Evolutionary conservation across 2,888 invertebrate species (phyloP).

Genomic region (Agrotis clavis): DNA sequence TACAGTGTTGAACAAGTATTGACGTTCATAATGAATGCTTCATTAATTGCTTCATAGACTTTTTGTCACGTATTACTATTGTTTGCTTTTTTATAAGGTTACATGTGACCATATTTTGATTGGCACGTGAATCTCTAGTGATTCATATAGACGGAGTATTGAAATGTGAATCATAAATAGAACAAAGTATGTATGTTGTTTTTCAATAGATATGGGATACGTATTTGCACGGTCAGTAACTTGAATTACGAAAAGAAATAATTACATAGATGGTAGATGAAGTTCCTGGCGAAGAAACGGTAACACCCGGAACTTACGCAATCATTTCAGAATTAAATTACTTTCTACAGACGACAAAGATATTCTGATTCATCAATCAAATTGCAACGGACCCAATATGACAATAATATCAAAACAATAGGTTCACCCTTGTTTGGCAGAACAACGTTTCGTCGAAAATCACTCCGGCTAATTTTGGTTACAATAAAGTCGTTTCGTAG

Average conservation of each 20-base stretch:
- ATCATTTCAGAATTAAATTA: neutral
- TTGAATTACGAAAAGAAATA: neutral
- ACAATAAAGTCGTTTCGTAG: too few relatives aligned
- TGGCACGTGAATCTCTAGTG: constrained; percentile 48
- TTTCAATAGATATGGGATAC: neutral
- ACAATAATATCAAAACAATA: constrained; percentile 39
- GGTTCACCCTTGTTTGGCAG: too few relatives aligned
- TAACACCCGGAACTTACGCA: constrained; percentile 12
- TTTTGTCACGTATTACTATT: constrained; percentile 57
- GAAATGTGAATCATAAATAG: constrained; percentile 40
- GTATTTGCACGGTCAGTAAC: neutral
- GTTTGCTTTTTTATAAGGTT: constrained; percentile 50
- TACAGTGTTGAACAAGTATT: constrained; percentile 35
- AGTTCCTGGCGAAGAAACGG: neutral
- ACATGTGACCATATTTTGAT: constrained; percentile 36
- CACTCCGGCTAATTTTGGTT: too few relatives aligned
- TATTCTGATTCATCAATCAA: constrained; percentile 4
- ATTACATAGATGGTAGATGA: neutral
- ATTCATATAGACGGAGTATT: constrained; percentile 35
- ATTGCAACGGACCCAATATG: constrained; percentile 7
- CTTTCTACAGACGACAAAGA: neutral
- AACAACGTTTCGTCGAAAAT: too few relatives aligned
- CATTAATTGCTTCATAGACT: constrained; percentile 18
- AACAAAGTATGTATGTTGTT: constrained; percentile 16
- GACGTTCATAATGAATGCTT: constrained; percentile 28